Evolutionary conservation across 2,888 invertebrate genomes (phyloP).

Genomic region (Oeneis ivallda): DNA sequence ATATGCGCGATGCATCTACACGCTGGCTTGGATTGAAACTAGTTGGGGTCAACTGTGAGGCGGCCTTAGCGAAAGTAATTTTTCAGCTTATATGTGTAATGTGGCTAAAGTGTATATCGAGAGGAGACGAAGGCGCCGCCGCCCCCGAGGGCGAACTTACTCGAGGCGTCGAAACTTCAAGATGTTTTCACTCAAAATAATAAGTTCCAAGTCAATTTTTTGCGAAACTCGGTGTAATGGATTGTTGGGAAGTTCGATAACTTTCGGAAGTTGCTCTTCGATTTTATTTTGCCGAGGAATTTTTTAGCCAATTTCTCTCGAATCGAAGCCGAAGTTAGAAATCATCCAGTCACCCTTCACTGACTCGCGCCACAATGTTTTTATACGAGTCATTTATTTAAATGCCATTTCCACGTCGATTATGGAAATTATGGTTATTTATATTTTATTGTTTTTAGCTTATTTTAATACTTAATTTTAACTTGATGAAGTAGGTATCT

Average conservation of each 20-base stretch:
- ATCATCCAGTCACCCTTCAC: slow-evolving; percentile 74
- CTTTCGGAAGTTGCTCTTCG: slow-evolving; percentile 79
- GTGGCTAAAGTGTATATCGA: slow-evolving; percentile 29
- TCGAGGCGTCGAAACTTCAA: slow-evolving; percentile 67
- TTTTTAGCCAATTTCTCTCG: slow-evolving; percentile 80
- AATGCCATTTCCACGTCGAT: slow-evolving; percentile 25
- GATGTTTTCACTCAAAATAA: slow-evolving; percentile 80
- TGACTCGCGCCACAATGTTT: slow-evolving; percentile 43
- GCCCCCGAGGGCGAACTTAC: slow-evolving; percentile 55
- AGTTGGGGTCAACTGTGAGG: no score
- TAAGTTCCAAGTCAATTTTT: slow-evolving; percentile 79
- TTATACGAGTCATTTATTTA: slow-evolving; percentile 35
- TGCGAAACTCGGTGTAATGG: slow-evolving; percentile 80
- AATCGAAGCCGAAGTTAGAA: slow-evolving; percentile 60
- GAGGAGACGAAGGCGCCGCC: slow-evolving; percentile 35
- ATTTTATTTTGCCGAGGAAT: slow-evolving; percentile 77
- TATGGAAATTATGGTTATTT: slow-evolving; percentile 6
- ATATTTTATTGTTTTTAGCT: background rate
- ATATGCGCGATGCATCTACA: no score
- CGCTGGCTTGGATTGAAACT: no score
- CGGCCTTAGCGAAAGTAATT: slow-evolving; percentile 27
- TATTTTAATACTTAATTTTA: background rate
- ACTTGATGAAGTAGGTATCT: no score
- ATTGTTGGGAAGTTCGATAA: slow-evolving; percentile 80
- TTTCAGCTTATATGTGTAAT: slow-evolving; percentile 30